A percentile compares a stretch with the other conserved stretches of the same genome.
phyloP scores from a whole-genome alignment of 2,113 vertebrate species.

The Ailurus styani region DNA sequence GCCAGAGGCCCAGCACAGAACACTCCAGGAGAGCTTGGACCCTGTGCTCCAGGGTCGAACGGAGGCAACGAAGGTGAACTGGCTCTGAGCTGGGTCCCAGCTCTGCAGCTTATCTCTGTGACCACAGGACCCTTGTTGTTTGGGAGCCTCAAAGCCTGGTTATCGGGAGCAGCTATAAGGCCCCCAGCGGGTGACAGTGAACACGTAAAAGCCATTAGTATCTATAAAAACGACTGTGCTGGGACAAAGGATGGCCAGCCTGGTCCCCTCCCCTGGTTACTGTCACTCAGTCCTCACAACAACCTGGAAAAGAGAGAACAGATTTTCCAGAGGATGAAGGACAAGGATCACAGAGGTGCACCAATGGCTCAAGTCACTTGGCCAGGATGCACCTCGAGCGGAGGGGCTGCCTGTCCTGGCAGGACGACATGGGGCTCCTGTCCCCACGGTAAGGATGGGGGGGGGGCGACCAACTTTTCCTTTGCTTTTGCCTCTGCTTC shows the following conservation, averaged over 20 bases:
- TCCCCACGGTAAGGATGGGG: neutral
- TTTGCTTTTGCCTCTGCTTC: slow-evolving; percentile 47
- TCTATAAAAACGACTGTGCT: neutral
- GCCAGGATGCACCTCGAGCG: neutral
- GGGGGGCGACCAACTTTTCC: neutral
- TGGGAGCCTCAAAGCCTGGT: neutral
- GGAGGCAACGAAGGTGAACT: neutral
- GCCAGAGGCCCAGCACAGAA: neutral
- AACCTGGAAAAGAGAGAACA: neutral
- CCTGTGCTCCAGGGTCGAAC: fast-evolving
- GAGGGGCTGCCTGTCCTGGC: neutral
- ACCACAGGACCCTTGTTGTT: neutral
- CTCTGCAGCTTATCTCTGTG: neutral
- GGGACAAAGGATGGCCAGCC: neutral
- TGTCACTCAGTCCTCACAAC: neutral
- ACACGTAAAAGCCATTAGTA: neutral
- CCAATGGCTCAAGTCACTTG: neutral
- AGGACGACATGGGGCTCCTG: neutral
- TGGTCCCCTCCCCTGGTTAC: fast-evolving
- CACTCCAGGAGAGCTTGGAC: too few relatives aligned
- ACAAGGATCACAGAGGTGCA: neutral
- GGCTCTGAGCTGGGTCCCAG: neutral
- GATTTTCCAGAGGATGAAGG: neutral
- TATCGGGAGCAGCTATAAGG: neutral
- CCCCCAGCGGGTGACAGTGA: neutral